These are phyloP conservation scores for Drosophila jambulina DNA, from an alignment of 1,140 invertebrate species.

Conservation along the genomic window DNA sequence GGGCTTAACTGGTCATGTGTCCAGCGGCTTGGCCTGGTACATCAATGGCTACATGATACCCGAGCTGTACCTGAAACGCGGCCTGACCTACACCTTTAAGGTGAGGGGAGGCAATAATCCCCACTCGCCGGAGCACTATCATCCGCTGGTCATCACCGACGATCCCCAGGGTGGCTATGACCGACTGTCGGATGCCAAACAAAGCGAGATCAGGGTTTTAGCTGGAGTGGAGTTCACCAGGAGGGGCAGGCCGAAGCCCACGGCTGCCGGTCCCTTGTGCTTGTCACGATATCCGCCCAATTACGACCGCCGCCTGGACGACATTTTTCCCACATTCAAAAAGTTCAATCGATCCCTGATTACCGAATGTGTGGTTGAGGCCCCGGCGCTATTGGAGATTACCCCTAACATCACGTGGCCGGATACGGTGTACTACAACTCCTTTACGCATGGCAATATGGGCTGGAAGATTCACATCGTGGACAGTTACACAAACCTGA, in stretches of 20 bases:
- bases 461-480: conserved; percentile 95
- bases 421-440: conserved; percentile 97
- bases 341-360: conserved; percentile 92
- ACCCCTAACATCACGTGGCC: conserved; percentile 96
- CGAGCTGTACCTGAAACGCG: conserved; percentile 94
- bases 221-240: conserved; percentile 94
- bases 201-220: conserved; percentile 91
- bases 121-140: conserved; percentile 94
- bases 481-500: conserved; percentile 87
- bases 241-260: conserved; percentile 91
- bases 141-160: conserved; percentile 96
- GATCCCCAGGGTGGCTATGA: conserved; percentile 94
- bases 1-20: conserved; percentile 88
- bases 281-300: conserved; percentile 88
- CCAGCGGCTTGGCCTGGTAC: conserved; percentile 85
- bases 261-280: conserved; percentile 93
- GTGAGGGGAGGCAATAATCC: conserved; percentile 96
- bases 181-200: conserved; percentile 89
- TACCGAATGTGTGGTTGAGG: conserved; percentile 90
- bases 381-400: conserved; percentile 91
- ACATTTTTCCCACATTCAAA: conserved; percentile 91
- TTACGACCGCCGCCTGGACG: conserved; percentile 91
- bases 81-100: conserved; percentile 93
- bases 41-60: conserved; percentile 94
- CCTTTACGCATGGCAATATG: conserved; percentile 96